Percentiles rank a stretch among this genome's conserved stretches.
Conservation (phyloP, 1,140 invertebrate species). For the Drosophila aff. region DNA sequence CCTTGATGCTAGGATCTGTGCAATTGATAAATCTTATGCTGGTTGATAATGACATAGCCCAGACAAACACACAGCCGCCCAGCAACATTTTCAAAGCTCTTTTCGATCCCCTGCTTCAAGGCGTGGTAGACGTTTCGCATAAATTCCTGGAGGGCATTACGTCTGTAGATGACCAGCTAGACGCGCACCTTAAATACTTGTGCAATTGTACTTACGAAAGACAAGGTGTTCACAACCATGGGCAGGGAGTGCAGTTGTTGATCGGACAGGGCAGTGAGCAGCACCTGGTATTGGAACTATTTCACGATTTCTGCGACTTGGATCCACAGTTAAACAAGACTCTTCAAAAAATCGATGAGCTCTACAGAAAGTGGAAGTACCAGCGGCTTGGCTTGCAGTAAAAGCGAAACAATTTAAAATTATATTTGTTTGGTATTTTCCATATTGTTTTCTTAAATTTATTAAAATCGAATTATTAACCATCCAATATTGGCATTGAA, state of each 20-base stretch:
- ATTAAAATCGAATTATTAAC: not conserved
- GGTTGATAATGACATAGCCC: not conserved
- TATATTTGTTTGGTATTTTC: not conserved
- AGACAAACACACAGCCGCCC: not conserved
- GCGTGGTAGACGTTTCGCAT: not conserved
- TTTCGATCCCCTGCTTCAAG: not conserved
- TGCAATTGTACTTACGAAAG: not conserved
- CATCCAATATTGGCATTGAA: not conserved
- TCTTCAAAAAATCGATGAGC: not conserved
- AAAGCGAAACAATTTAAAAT: not conserved
- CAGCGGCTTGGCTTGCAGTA: not conserved
- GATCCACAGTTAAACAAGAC: not conserved
- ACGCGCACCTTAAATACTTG: not conserved
- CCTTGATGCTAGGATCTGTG: not conserved
- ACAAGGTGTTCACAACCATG: not conserved
- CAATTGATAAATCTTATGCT: not conserved
- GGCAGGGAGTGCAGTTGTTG: not conserved
- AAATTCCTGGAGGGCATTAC: not conserved
- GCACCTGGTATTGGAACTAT: not conserved
- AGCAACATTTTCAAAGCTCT: not conserved
- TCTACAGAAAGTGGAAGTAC: conserved; percentile 4
- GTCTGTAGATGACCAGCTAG: not conserved
- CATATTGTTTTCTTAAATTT: not conserved
- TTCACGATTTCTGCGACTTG: not conserved
- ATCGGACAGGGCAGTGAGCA: not conserved